A percentile compares a stretch with the other conserved stretches of the same genome.
phyloP scores from a whole-genome alignment of 2,888 invertebrate genomes.

The Ceraclea dissimilis region DNA sequence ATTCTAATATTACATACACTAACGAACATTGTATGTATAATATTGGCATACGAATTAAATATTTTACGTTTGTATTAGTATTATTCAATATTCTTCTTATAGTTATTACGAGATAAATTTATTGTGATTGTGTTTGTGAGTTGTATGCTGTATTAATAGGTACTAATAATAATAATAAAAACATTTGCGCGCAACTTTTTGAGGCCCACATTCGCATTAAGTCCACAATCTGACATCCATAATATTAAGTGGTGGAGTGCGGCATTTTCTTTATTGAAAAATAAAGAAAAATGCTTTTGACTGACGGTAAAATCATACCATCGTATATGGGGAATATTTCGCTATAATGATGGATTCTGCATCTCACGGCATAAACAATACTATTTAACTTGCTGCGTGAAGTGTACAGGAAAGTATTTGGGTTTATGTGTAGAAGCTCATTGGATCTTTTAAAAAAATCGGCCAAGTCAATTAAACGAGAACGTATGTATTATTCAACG shows the following conservation, averaged over 20 bases:
- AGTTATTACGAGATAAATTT: neutral
- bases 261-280: too few relatives aligned
- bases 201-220: conserved; percentile 25
- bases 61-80: conserved; percentile 1
- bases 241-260: conserved; percentile 20
- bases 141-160: conserved; percentile 21
- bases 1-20: neutral
- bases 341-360: too few relatives aligned
- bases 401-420: too few relatives aligned
- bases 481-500: too few relatives aligned
- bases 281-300: neutral
- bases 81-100: neutral
- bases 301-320: too few relatives aligned
- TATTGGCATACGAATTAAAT: neutral
- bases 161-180: neutral
- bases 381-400: too few relatives aligned
- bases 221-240: conserved; percentile 26
- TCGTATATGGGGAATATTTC: too few relatives aligned
- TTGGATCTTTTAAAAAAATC: too few relatives aligned
- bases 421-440: too few relatives aligned
- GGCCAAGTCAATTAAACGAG: too few relatives aligned
- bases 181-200: conserved; percentile 23
- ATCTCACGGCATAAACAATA: too few relatives aligned
- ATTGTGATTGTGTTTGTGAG: conserved; percentile 7
- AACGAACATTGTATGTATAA: too few relatives aligned